phyloP scores from a whole-genome alignment of 2,888 invertebrate genomes.

The Oscheius sp. region DNA sequence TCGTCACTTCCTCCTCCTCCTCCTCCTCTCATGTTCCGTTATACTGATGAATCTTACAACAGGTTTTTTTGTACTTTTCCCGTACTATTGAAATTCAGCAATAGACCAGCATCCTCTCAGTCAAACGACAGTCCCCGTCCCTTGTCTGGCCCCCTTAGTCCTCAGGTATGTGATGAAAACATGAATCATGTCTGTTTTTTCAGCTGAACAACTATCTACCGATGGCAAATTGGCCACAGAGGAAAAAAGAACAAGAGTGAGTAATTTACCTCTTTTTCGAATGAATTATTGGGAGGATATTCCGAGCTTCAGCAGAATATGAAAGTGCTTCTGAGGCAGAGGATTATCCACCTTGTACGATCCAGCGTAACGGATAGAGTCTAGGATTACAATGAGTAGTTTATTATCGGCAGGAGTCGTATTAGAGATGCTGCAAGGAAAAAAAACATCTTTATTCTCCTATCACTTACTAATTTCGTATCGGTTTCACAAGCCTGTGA shows the following conservation, averaged over 20 bases:
- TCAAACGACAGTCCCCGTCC: slow-evolving; percentile 42
- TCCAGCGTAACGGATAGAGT: too few relatives aligned
- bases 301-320: too few relatives aligned
- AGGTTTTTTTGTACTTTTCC: not conserved
- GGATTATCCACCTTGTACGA: too few relatives aligned
- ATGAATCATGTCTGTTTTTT: not conserved
- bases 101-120: slow-evolving; percentile 46
- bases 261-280: not conserved
- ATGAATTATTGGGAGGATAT: too few relatives aligned
- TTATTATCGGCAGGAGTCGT: too few relatives aligned
- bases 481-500: not conserved
- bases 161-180: slow-evolving; percentile 36
- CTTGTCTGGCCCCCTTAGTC: slow-evolving; percentile 48
- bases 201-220: slow-evolving; percentile 16
- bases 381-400: too few relatives aligned
- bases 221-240: not conserved
- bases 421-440: too few relatives aligned
- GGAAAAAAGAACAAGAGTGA: slow-evolving; percentile 24
- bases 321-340: too few relatives aligned
- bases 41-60: slow-evolving; percentile 11
- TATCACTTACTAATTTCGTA: not conserved
- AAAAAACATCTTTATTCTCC: too few relatives aligned
- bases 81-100: not conserved
- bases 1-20: not conserved
- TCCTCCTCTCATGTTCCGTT: slow-evolving; percentile 14